Percentiles rank a stretch among this genome's conserved stretches.
These are phyloP conservation scores for Casuarius casuarius DNA, from an alignment of 2,113 vertebrate genomes.

Conservation along the genomic window DNA sequence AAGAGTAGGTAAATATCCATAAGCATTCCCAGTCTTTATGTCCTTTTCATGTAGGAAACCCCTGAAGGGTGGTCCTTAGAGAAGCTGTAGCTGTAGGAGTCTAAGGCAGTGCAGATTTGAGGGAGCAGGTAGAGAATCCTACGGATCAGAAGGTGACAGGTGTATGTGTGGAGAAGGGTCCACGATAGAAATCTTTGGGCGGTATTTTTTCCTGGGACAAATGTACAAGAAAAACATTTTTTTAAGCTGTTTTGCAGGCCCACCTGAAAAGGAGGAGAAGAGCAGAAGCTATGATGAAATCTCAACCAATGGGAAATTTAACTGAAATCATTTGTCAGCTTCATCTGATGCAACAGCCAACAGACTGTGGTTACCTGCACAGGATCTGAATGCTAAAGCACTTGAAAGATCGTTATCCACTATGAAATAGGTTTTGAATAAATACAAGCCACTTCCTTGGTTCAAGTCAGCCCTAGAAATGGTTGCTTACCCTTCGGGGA, in stretches of 20 bases:
- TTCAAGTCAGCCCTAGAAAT: neutral
- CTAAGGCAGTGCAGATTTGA: neutral
- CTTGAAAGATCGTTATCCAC: neutral
- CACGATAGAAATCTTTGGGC: neutral
- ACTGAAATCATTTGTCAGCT: neutral
- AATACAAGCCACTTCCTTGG: neutral
- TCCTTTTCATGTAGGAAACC: neutral
- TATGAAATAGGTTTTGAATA: neutral
- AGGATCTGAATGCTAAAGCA: neutral
- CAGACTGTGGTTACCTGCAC: neutral
- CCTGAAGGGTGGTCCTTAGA: neutral
- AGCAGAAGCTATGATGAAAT: neutral
- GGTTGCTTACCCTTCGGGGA: neutral
- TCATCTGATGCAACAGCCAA: neutral
- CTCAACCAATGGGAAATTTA: neutral
- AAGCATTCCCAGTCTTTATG: neutral
- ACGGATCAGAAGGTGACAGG: neutral
- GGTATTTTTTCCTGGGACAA: neutral
- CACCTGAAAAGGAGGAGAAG: neutral
- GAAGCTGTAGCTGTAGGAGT: neutral
- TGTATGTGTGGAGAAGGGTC: neutral
- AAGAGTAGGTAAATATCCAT: neutral
- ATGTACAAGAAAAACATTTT: neutral
- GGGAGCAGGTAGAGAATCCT: neutral
- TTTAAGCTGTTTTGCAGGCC: neutral